Base-by-base conservation (phyloP, 2,888 invertebrate species). In the Prenolepis imparis region DNA sequence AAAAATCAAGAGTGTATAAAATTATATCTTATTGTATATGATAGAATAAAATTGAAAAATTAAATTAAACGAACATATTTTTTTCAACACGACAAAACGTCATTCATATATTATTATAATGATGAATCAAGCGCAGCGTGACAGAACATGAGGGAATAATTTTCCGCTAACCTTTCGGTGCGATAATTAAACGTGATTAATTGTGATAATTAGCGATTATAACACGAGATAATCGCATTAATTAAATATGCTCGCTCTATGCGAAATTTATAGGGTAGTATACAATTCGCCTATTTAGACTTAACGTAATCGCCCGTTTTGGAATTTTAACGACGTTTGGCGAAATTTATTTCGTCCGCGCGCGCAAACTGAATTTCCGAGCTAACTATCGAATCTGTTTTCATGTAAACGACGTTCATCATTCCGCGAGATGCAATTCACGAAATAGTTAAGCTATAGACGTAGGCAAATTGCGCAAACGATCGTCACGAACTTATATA, bases 341-440 rank as follows among this genome's bases (percentile, higher is more conserved):
- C 67, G 64, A 28, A 67, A 68, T 68, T 67, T 77, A 70, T 48
- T 44, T 44, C 18, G 44, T 28, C 8, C 41, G 59, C 21, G 39
- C 21, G 39, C 32, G 44, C 21, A 41, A 44, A 70, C 21, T 18
- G n/a, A 70, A 24, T 78, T 78, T 41, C 44, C 28, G 28, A 70
- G 59, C 2, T 21, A 78, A 70, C 70, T 57, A 21, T 72, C 72
- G 44, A 80, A 80, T 78, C 18, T n/a, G 59, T 44, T 70, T 70
- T 70, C 24, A 21, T 72, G 24, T 59, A 70, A 78, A 78, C 59
- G 41, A 21, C 57, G 28, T 57, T 52, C 52, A 52, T 52, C 52
- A 52, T 52, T 57, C 41, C 24, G 12, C 55, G 41, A 28, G 24
- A 68, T 57, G 68, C 41, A 70, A 57, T 70, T 78, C 44, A 59